Evolutionary conservation across 2,888 invertebrate species (phyloP), one percentile per base, ranked within the genome.

Genomic region (Harmothoe impar): DNA sequence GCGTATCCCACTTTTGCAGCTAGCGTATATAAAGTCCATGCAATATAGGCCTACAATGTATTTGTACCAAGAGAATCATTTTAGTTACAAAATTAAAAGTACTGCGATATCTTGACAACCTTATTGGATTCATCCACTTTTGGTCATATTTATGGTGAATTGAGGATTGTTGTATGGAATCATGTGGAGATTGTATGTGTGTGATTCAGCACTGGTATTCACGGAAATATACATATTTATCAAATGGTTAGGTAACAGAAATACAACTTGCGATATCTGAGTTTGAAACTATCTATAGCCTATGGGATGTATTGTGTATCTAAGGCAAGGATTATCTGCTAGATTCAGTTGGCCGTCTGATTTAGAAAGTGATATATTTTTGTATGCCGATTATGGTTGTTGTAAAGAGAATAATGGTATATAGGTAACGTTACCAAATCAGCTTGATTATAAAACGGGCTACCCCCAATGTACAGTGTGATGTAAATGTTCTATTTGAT

Each of bases 341-440:
- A 43, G 43, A 3, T n/a, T 62, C 62, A 12, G 62, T 72, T 72
- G 25, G 25, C 25, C 15, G 72, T 72, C 72, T 72, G 72, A 29
- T 25, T 72, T 72, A 25, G 3, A 15, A 72, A 29, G 25, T 72
- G 29, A 72, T 72, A 23, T 72, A 72, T 72, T 72, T 72, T 72
- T 72, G 72, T 72, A 72, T 72, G 25, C 29, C 25, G 72, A 29
- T 72, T 29, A 72, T 29, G 72, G 72, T 72, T 72, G 72, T 72
- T 62, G 62, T 62, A 62, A 62, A 62, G n/a, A 62, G 15, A n/a
- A 62, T 20, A 12, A 62, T 62, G 62, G 62, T 62, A 62, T n/a
- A 62, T n/a, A 62, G n/a, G 20, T n/a, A 62, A 62, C n/a, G n/a
- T 62, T 62, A 5, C 62, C n/a, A 20, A n/a, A 62, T 20, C 62